These are phyloP conservation scores for Sardina pilchardus DNA, from an alignment of 2,113 vertebrate genomes.

Conservation along the genomic window DNA sequence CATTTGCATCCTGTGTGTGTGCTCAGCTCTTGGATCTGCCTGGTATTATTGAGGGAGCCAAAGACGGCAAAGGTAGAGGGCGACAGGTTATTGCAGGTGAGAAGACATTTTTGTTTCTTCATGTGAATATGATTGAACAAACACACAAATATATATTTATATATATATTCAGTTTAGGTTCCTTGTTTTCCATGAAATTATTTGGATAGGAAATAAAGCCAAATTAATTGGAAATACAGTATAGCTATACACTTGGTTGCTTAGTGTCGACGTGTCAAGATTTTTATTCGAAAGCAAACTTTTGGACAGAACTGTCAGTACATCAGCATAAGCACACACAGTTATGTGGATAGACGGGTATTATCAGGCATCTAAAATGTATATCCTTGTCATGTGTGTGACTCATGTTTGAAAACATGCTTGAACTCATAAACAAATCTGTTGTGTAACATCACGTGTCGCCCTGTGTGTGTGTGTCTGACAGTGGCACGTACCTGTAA, in stretches of 20 bases:
- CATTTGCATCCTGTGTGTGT: neutral
- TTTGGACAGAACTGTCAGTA: neutral
- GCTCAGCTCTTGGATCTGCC: slow-evolving; percentile 92
- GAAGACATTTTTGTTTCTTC: neutral
- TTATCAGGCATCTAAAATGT: neutral
- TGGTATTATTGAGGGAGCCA: slow-evolving; percentile 98
- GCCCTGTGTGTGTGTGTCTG: neutral
- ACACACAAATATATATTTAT: neutral
- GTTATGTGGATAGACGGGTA: neutral
- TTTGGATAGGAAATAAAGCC: too few relatives aligned
- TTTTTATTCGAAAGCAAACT: too few relatives aligned
- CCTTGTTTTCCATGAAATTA: too few relatives aligned
- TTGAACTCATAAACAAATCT: neutral
- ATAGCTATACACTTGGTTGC: too few relatives aligned
- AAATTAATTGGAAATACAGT: too few relatives aligned
- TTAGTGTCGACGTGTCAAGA: too few relatives aligned
- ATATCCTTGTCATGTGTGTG: neutral
- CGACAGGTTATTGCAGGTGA: slow-evolving; percentile 96
- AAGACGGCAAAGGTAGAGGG: slow-evolving; percentile 96
- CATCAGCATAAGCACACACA: neutral
- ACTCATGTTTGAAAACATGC: neutral
- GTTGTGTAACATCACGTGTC: neutral
- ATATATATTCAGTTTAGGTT: too few relatives aligned
- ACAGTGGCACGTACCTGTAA: slow-evolving; percentile 98
- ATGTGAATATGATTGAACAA: neutral